phyloP scores from a whole-genome alignment of 2,888 invertebrate genomes.

The Odontomyia ornata region DNA sequence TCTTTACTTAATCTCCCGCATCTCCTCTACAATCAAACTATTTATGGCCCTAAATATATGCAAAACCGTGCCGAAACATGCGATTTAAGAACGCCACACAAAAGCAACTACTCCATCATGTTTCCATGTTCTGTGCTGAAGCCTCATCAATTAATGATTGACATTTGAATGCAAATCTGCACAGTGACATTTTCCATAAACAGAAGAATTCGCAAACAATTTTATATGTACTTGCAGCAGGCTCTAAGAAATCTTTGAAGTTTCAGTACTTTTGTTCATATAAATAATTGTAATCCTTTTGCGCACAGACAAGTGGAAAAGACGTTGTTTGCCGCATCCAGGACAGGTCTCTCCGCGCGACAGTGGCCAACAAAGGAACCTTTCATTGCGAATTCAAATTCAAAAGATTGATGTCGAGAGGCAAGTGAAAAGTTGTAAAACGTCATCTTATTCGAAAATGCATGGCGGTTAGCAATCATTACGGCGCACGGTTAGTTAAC shows the following conservation, averaged over 20 bases:
- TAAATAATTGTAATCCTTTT: slow-evolving; percentile 22
- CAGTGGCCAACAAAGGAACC: slow-evolving; percentile 26
- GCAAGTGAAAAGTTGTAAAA: slow-evolving; percentile 45
- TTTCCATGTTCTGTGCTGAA: slow-evolving; percentile 11
- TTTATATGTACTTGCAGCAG: slow-evolving; percentile 13
- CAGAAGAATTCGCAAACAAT: slow-evolving; percentile 24
- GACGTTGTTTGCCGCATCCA: slow-evolving; percentile 18
- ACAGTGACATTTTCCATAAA: slow-evolving; percentile 45
- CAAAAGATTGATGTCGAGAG: slow-evolving; percentile 34
- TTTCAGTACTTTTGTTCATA: neutral
- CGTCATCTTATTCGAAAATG: slow-evolving; percentile 42
- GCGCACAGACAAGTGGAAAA: slow-evolving; percentile 28
- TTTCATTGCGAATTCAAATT: slow-evolving; percentile 27
- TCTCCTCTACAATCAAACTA: neutral
- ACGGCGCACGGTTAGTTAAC: slow-evolving; percentile 9
- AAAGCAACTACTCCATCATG: slow-evolving; percentile 41
- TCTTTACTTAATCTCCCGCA: too few species aligned
- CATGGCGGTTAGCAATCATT: slow-evolving; percentile 19
- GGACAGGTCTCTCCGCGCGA: slow-evolving; percentile 32
- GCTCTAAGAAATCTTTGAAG: neutral
- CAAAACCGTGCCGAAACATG: slow-evolving; percentile 46
- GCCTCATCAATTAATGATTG: slow-evolving; percentile 44
- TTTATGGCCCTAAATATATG: slow-evolving; percentile 23
- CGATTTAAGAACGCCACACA: slow-evolving; percentile 41
- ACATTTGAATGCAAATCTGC: slow-evolving; percentile 44